Percentiles rank a stretch among this genome's conserved stretches.
Evolutionary conservation across 2,888 invertebrate species (phyloP).

Genomic region (Diaphora mendica): DNA sequence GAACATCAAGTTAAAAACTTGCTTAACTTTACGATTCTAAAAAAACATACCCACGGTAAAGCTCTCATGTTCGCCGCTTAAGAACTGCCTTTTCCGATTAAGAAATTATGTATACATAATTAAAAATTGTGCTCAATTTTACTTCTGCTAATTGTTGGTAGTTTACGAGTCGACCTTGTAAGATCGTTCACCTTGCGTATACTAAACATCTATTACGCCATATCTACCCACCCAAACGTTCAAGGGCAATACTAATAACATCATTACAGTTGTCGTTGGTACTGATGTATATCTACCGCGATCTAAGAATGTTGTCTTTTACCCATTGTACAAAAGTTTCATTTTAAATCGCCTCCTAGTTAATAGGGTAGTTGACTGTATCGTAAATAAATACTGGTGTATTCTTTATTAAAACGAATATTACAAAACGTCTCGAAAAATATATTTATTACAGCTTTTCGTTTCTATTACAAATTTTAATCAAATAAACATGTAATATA

Average conservation of each 20-base stretch:
- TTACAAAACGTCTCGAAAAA: too few species aligned
- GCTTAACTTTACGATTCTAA: not conserved
- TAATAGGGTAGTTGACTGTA: too few species aligned
- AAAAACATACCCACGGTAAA: not conserved
- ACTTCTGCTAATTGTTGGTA: conserved; percentile 29
- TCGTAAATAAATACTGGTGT: too few species aligned
- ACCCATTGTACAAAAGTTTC: not conserved
- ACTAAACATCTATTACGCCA: conserved; percentile 46
- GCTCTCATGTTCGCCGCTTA: not conserved
- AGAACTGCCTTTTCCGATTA: not conserved
- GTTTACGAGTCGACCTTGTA: conserved; percentile 71
- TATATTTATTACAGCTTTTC: too few species aligned
- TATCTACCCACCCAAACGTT: conserved; percentile 60
- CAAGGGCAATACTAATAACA: conserved; percentile 70
- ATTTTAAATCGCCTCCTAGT: not conserved
- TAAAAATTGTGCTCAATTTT: conserved; percentile 10
- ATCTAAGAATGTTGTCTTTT: not conserved
- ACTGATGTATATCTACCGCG: not conserved
- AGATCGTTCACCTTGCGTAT: conserved; percentile 80
- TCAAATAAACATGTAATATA: too few species aligned
- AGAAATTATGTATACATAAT: not conserved
- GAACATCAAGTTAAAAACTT: not conserved
- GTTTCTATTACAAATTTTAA: too few species aligned
- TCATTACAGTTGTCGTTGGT: conserved; percentile 53
- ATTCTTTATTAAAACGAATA: too few species aligned